These are phyloP conservation scores for Myoxocephalus aenaeus DNA, from an alignment of 2,797 vertebrate genomes.

Conservation along the genomic window DNA sequence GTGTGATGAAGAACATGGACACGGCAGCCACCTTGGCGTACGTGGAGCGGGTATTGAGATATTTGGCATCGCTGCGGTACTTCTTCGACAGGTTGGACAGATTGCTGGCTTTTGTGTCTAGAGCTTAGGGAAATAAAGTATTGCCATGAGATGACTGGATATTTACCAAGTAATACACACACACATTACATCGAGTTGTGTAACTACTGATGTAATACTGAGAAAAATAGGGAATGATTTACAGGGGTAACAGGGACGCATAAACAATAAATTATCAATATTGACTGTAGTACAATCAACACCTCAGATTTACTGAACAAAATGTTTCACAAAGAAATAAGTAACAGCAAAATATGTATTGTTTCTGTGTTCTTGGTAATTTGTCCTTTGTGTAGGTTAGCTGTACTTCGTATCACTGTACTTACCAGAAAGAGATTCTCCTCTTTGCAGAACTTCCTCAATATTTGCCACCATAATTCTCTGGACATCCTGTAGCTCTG, in stretches of 20 bases:
- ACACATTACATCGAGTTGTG: not conserved
- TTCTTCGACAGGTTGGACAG: slow-evolving; percentile 93
- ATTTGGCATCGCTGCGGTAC: slow-evolving; percentile 93
- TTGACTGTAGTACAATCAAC: not conserved
- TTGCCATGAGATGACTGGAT: not conserved
- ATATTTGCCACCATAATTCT: slow-evolving; percentile 98
- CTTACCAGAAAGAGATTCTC: slow-evolving; percentile 93
- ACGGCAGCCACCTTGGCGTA: slow-evolving; percentile 92
- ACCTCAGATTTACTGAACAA: not conserved
- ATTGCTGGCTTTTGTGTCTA: slow-evolving; percentile 94
- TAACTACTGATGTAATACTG: not conserved
- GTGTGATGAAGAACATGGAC: slow-evolving; percentile 90
- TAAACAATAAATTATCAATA: not conserved
- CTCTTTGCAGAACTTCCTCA: slow-evolving; percentile 93
- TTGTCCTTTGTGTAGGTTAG: not conserved
- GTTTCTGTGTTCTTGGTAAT: not conserved
- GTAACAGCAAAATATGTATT: not conserved
- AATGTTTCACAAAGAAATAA: not conserved
- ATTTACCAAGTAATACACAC: not conserved
- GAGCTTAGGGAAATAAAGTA: slow-evolving; percentile 76
- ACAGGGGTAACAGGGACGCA: not conserved
- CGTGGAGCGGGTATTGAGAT: slow-evolving; percentile 94
- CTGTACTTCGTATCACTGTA: not conserved
- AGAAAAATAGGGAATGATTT: not conserved
- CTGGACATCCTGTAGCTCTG: slow-evolving; percentile 94